These are phyloP conservation scores for Amazona guildingii DNA, from an alignment of 2,113 vertebrate genomes.

Conservation along the genomic window DNA sequence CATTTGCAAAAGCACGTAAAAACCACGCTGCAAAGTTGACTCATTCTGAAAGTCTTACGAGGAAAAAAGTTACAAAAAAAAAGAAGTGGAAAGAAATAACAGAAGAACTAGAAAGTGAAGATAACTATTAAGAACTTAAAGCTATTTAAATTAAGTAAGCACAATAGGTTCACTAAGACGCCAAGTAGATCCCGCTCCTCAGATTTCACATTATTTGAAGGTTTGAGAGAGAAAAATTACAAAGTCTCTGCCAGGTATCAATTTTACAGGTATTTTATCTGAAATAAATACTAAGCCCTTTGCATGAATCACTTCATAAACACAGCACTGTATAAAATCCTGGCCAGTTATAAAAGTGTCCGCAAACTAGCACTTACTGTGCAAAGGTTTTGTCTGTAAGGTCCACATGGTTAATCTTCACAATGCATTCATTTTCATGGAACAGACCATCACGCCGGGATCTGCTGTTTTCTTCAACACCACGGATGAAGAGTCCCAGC, in stretches of 20 bases:
- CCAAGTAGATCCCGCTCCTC: background rate
- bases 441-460: constrained; percentile 88
- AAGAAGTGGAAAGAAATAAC: background rate
- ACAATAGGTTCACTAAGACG: background rate
- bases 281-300: background rate
- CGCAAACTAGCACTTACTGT: constrained; percentile 82
- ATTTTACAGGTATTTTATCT: background rate
- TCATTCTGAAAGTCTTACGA: background rate
- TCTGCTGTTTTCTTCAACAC: constrained; percentile 91
- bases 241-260: background rate
- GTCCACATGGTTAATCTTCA: constrained; percentile 89
- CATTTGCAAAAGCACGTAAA: background rate
- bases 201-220: background rate
- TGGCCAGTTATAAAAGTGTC: background rate
- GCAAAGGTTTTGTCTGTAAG: constrained; percentile 92
- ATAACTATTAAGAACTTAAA: background rate
- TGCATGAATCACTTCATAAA: background rate
- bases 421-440: constrained; percentile 91
- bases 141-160: background rate
- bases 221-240: background rate
- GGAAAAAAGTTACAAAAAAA: background rate
- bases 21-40: background rate
- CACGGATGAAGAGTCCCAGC: constrained; percentile 90
- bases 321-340: background rate
- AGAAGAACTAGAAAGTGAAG: background rate